These are phyloP conservation scores for Hemicordylus capensis DNA, from an alignment of 2,113 vertebrate species.

Conservation along the genomic window DNA sequence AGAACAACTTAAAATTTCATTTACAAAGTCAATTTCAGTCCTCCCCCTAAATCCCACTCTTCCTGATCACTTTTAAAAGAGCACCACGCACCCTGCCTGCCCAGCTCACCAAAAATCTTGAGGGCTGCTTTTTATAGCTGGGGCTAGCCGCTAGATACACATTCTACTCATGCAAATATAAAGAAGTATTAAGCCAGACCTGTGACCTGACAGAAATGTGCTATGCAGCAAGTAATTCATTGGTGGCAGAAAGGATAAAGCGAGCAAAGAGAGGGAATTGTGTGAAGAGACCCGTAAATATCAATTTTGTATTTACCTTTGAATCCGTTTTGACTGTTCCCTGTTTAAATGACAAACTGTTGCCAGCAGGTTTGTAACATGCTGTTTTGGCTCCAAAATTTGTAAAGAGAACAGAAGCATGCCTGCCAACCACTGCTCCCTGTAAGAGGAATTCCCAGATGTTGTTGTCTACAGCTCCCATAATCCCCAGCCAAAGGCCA, in stretches of 20 bases:
- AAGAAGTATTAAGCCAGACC: background rate
- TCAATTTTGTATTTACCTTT: background rate
- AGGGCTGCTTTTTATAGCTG: background rate
- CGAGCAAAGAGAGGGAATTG: background rate
- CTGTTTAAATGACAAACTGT: background rate
- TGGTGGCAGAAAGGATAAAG: background rate
- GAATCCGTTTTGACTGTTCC: background rate
- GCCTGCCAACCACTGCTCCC: no score
- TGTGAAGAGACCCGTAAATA: constrained; percentile 14
- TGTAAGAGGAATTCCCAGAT: no score
- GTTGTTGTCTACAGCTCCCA: no score
- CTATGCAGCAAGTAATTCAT: fast-evolving
- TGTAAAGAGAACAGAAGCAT: no score
- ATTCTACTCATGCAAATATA: no score
- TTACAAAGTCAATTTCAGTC: no score
- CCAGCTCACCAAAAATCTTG: no score
- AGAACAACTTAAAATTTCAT: no score
- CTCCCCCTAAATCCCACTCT: no score
- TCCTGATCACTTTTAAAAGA: no score
- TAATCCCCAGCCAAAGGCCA: no score
- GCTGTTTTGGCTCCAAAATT: background rate
- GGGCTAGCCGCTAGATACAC: background rate
- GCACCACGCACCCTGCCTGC: no score
- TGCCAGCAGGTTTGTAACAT: background rate
- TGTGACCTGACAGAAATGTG: fast-evolving